Percentiles rank a stretch among this genome's conserved stretches.
These are phyloP conservation scores for Coccyzus lansbergi DNA, from an alignment of 2,797 vertebrate genomes.

Conservation along the genomic window DNA sequence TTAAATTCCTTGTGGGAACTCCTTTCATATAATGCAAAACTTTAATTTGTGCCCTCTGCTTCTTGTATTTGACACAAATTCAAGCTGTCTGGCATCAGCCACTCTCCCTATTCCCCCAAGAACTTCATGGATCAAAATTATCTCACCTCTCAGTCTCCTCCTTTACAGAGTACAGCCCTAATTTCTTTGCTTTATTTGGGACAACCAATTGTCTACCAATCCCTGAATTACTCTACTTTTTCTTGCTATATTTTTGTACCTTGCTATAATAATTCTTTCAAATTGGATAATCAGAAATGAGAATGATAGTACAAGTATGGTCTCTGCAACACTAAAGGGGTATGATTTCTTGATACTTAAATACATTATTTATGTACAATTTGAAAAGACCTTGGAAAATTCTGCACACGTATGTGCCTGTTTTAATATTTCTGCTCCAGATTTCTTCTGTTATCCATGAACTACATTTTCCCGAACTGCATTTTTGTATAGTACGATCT, in stretches of 20 bases:
- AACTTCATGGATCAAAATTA: background rate
- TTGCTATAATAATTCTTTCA: constrained; percentile 5
- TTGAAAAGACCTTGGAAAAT: constrained; percentile 21
- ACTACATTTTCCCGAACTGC: background rate
- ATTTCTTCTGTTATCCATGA: background rate
- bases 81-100: background rate
- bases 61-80: constrained; percentile 44
- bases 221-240: background rate
- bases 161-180: background rate
- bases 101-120: constrained; percentile 35
- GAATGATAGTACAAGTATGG: constrained; percentile 12
- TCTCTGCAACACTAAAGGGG: background rate
- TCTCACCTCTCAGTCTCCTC: background rate
- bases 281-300: constrained; percentile 35
- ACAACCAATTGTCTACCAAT: background rate
- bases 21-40: constrained; percentile 28
- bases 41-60: constrained; percentile 38
- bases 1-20: constrained; percentile 10
- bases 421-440: constrained; percentile 19
- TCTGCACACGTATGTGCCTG: background rate
- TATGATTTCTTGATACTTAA: constrained; percentile 46
- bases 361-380: constrained; percentile 14
- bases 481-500: background rate
- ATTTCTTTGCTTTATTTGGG: constrained; percentile 13
- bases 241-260: background rate